These are phyloP conservation scores for Odontomachus brunneus DNA, from an alignment of 1,140 invertebrate species.

Conservation along the genomic window DNA sequence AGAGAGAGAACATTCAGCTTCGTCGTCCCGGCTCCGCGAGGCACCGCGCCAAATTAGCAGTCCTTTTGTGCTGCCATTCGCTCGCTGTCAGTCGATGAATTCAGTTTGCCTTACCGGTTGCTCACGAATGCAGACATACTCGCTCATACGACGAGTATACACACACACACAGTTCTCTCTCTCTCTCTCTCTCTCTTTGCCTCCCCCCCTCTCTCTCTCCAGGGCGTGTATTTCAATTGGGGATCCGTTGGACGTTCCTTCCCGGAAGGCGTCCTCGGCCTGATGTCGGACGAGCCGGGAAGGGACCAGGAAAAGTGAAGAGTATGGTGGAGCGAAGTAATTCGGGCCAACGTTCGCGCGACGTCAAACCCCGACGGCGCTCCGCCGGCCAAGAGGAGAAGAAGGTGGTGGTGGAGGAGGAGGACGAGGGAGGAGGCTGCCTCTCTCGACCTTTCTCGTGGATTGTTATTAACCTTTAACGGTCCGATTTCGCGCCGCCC, in stretches of 20 bases:
- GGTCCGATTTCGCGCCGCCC: constrained; percentile 41
- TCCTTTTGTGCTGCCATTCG: constrained; percentile 74
- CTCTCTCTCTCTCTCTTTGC: not conserved
- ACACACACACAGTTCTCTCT: not conserved
- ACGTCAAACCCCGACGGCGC: constrained; percentile 48
- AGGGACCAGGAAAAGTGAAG: constrained; percentile 39
- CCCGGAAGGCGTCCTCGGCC: constrained; percentile 52
- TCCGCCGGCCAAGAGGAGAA: not conserved
- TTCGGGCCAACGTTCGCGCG: constrained; percentile 54
- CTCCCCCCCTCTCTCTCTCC: not conserved
- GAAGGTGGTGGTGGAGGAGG: constrained; percentile 17
- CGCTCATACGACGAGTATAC: not conserved
- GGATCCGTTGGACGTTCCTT: constrained; percentile 57
- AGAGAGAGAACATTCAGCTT: constrained; percentile 35
- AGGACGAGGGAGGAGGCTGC: not conserved
- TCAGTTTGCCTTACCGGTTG: constrained; percentile 67
- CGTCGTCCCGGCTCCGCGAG: constrained; percentile 34
- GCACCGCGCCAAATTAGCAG: constrained; percentile 71
- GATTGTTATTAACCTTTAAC: constrained; percentile 59
- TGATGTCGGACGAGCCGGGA: constrained; percentile 7
- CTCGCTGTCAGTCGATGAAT: constrained; percentile 69
- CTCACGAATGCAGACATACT: not conserved
- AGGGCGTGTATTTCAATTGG: constrained; percentile 53
- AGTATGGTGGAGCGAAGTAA: constrained; percentile 39
- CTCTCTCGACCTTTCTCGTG: constrained; percentile 57